Evolutionary conservation across 2,113 vertebrate species (phyloP).

Genomic region (Loxodonta africana): DNA sequence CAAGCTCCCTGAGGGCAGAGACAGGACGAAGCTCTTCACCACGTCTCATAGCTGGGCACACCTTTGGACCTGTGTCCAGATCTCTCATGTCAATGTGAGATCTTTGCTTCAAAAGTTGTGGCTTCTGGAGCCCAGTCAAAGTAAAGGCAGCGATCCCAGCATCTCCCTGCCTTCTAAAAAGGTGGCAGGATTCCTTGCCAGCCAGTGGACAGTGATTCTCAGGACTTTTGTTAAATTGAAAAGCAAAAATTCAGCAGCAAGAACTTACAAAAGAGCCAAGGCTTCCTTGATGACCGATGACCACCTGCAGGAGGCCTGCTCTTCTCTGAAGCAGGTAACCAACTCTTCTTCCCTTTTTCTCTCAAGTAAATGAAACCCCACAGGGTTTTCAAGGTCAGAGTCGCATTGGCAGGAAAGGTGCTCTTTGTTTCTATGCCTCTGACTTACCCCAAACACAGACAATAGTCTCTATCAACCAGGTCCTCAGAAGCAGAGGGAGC

Average conservation of each 20-base stretch:
- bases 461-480: slow-evolving; percentile 67
- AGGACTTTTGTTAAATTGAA: slow-evolving; percentile 78
- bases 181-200: slow-evolving; percentile 80
- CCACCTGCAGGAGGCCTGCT: slow-evolving; percentile 76
- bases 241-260: slow-evolving; percentile 82
- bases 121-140: slow-evolving; percentile 12
- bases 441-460: slow-evolving; percentile 77
- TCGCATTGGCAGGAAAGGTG: slow-evolving; percentile 63
- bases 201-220: slow-evolving; percentile 70
- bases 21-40: neutral
- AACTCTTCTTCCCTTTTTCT: slow-evolving; percentile 80
- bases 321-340: slow-evolving; percentile 83
- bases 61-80: neutral
- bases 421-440: slow-evolving; percentile 78
- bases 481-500: slow-evolving; percentile 52
- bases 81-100: neutral
- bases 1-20: neutral
- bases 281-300: slow-evolving; percentile 81
- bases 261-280: slow-evolving; percentile 83
- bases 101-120: slow-evolving; percentile 22
- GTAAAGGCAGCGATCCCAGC: neutral
- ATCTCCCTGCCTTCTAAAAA: slow-evolving; percentile 36
- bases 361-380: slow-evolving; percentile 73
- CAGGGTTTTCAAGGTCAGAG: slow-evolving; percentile 86
- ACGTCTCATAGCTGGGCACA: too few relatives aligned